These are phyloP conservation scores for Lochmaea crataegi DNA, from an alignment of 2,888 invertebrate species.

Conservation along the genomic window DNA sequence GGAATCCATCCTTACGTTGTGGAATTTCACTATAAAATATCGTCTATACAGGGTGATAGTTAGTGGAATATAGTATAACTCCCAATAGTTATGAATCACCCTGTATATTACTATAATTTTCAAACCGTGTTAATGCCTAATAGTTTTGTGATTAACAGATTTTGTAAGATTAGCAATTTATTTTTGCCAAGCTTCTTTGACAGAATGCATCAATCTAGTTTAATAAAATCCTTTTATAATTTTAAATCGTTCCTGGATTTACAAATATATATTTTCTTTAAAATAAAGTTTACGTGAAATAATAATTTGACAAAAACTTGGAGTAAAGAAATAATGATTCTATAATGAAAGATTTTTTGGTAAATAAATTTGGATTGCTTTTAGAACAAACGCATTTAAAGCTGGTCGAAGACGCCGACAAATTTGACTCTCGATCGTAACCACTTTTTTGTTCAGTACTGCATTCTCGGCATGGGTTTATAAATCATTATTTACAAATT, in stretches of 20 bases:
- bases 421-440: constrained; percentile 4
- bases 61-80: too few relatives aligned
- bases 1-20: too few relatives aligned
- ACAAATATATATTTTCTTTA: not conserved
- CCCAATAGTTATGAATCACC: too few relatives aligned
- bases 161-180: too few relatives aligned
- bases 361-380: constrained; percentile 1
- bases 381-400: not conserved
- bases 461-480: constrained; percentile 18
- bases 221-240: not conserved
- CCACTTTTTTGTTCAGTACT: constrained; percentile 5
- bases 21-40: too few relatives aligned
- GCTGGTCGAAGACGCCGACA: not conserved
- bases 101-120: too few relatives aligned
- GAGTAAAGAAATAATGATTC: not conserved
- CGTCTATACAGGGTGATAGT: too few relatives aligned
- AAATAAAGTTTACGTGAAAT: not conserved
- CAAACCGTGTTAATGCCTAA: too few relatives aligned
- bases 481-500: constrained; percentile 30
- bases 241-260: not conserved
- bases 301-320: not conserved
- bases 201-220: not conserved
- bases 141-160: too few relatives aligned
- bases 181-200: too few relatives aligned
- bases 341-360: constrained; percentile 1